A percentile compares a stretch with the other conserved stretches of the same genome.
These are phyloP conservation scores for human (Homo sapiens) DNA, from an alignment of 2,113 vertebrate species.

Conservation along the genomic window GRCh38 chr2:124220501-124221000, in stretches of 20 bases:
- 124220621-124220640: neutral
- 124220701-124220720: neutral
- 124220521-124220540: neutral
- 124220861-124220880: neutral
- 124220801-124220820: neutral
- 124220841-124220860: neutral
- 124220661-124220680: neutral
- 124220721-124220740: neutral
- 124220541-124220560: neutral
- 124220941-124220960: neutral
- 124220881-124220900: neutral
- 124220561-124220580: neutral
- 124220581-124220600: neutral
- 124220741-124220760: neutral
- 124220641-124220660: neutral
- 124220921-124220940: neutral
- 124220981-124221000: neutral
- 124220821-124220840: neutral
- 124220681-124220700: neutral
- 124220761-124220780: fast-evolving
- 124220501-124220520: neutral
- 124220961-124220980: neutral
- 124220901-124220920: neutral
- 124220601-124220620: neutral
- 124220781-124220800: neutral